Percentiles rank a stretch among this genome's conserved stretches.
Conservation (phyloP, 2,113 vertebrate genomes). For the Nycticorax nycticorax region DNA sequence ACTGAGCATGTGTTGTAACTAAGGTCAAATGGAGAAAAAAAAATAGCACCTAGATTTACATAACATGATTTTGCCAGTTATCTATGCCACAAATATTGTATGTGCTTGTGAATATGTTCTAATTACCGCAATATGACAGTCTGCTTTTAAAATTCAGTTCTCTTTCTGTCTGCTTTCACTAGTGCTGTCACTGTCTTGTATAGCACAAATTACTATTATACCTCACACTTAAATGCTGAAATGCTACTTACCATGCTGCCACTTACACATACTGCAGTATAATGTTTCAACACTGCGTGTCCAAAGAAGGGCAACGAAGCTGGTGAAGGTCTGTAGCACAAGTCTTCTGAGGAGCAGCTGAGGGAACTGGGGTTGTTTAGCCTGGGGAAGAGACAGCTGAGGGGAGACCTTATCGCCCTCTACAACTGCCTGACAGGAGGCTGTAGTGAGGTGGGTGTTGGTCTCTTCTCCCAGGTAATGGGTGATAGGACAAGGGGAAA, state of each 20-base stretch:
- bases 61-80: not conserved
- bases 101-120: not conserved
- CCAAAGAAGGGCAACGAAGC: too few species aligned
- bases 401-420: too few species aligned
- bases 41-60: not conserved
- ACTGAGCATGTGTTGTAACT: not conserved
- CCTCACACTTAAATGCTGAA: not conserved
- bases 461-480: too few species aligned
- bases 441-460: too few species aligned
- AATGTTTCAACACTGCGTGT: not conserved
- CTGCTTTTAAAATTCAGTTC: not conserved
- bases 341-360: too few species aligned
- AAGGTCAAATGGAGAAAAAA: not conserved
- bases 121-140: not conserved
- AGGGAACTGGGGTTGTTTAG: too few species aligned
- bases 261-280: not conserved
- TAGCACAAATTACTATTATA: not conserved
- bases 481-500: too few species aligned
- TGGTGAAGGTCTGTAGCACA: too few species aligned
- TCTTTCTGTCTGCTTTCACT: not conserved
- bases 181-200: not conserved
- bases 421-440: too few species aligned
- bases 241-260: not conserved
- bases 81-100: not conserved
- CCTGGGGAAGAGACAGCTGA: too few species aligned